Percentiles rank a stretch among this genome's conserved stretches.
These are phyloP conservation scores for Lycocorax pyrrhopterus DNA, from an alignment of 2,113 vertebrate species.

Conservation along the genomic window DNA sequence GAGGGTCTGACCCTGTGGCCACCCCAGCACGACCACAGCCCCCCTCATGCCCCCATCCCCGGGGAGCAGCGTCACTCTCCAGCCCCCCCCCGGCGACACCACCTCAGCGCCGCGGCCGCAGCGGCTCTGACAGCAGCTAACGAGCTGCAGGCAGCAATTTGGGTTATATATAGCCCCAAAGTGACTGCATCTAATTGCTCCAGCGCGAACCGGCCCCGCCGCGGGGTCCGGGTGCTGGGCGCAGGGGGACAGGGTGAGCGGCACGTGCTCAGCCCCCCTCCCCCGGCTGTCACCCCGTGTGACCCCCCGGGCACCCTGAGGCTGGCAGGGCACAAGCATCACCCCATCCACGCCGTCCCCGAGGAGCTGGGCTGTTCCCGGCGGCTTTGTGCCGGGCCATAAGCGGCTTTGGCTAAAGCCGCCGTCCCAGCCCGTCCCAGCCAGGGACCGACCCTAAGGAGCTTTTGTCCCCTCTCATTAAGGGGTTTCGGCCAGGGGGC, in stretches of 20 bases:
- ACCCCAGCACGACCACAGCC: background rate
- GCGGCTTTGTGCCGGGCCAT: constrained; percentile 13
- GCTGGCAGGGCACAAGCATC: background rate
- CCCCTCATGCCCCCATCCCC: rapidly evolving
- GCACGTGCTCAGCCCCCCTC: background rate
- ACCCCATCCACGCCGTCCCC: background rate
- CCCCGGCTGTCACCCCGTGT: background rate
- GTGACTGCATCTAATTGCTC: constrained; percentile 40
- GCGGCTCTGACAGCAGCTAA: constrained; percentile 36
- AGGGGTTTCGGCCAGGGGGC: background rate
- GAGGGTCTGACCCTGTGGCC: background rate
- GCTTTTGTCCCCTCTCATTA: constrained; percentile 39
- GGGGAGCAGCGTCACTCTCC: background rate
- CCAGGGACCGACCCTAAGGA: constrained; percentile 26
- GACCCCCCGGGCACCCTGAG: background rate
- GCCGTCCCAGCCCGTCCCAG: constrained; percentile 26
- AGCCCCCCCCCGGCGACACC: background rate
- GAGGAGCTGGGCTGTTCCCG: background rate
- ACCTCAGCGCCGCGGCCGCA: background rate
- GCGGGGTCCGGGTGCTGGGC: background rate
- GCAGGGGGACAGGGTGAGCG: background rate
- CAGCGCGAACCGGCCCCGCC: background rate
- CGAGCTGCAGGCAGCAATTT: background rate
- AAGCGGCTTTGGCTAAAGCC: constrained; percentile 51
- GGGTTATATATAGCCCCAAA: constrained; percentile 3